These are phyloP conservation scores for Eudemis profundana DNA, from an alignment of 2,888 invertebrate genomes.

Conservation along the genomic window DNA sequence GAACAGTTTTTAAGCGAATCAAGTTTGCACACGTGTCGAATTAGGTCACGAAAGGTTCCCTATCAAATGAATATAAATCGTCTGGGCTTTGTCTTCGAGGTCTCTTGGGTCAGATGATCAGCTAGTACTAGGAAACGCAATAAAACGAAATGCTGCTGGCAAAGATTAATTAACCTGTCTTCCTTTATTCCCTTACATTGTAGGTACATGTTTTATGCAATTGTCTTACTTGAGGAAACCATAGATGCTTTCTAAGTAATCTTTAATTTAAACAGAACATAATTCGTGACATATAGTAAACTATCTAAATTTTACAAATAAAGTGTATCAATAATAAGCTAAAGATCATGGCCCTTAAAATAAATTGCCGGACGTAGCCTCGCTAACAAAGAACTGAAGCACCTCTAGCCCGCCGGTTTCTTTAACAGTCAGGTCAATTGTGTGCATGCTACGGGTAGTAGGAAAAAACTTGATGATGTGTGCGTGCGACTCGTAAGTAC, in stretches of 20 bases:
- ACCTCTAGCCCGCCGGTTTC: too few relatives aligned
- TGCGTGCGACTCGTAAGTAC: too few relatives aligned
- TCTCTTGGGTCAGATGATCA: slow-evolving; percentile 7
- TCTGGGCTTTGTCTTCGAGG: slow-evolving; percentile 19
- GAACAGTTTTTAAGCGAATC: slow-evolving; percentile 63
- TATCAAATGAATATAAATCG: slow-evolving; percentile 31
- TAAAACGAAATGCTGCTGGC: neutral
- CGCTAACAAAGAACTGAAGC: too few relatives aligned
- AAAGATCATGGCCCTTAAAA: too few relatives aligned
- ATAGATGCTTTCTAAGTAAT: neutral
- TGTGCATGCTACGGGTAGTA: too few relatives aligned
- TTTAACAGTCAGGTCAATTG: too few relatives aligned
- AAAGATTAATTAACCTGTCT: slow-evolving; percentile 8
- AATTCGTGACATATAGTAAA: too few relatives aligned
- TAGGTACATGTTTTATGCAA: neutral
- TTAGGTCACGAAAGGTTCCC: slow-evolving; percentile 58
- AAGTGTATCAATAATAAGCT: too few relatives aligned
- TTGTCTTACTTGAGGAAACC: neutral
- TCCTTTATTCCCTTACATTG: neutral
- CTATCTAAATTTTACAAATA: too few relatives aligned
- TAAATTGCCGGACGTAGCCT: too few relatives aligned
- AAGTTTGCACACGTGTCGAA: slow-evolving; percentile 66
- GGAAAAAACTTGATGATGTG: too few relatives aligned
- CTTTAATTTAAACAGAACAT: too few relatives aligned
- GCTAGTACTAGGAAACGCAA: slow-evolving; percentile 6